These are phyloP conservation scores for Xylocampa areola DNA, from an alignment of 2,888 invertebrate species.

Conservation along the genomic window DNA sequence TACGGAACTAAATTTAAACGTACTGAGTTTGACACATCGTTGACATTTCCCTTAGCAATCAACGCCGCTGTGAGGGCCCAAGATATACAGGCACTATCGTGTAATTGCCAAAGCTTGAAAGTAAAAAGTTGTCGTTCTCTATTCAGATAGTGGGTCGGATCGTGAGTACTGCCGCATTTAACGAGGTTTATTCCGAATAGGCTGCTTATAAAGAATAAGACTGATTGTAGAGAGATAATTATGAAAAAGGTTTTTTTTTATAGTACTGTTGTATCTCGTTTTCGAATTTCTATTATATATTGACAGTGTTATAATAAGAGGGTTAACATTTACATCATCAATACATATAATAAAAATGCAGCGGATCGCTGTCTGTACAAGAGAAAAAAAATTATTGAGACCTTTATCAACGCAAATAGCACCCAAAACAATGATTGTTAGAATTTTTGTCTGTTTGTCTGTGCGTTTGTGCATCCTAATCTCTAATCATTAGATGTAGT, in stretches of 20 bases:
- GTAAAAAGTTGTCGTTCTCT: slow-evolving; percentile 52
- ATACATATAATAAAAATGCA: no score
- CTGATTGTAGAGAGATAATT: slow-evolving; percentile 41
- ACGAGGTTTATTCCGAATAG: slow-evolving; percentile 38
- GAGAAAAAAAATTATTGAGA: no score
- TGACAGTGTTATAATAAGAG: no score
- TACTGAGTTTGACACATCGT: not conserved
- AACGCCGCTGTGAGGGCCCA: slow-evolving; percentile 2
- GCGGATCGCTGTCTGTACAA: no score
- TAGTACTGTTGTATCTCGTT: slow-evolving; percentile 8
- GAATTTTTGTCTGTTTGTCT: no score
- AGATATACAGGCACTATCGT: slow-evolving; percentile 16
- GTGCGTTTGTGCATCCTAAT: no score
- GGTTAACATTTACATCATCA: no score
- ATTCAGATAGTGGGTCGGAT: slow-evolving; percentile 50
- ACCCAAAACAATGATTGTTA: no score
- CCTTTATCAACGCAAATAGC: no score
- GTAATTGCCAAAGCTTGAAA: slow-evolving; percentile 53
- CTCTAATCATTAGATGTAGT: no score
- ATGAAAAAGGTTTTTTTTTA: slow-evolving; percentile 23
- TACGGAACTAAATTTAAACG: slow-evolving; percentile 13
- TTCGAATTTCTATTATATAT: no score
- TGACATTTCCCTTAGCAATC: not conserved
- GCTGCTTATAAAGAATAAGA: slow-evolving; percentile 15
- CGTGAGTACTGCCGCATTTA: slow-evolving; percentile 45